Evolutionary conservation across 2,797 vertebrate species (phyloP), one percentile per base, ranked within the genome.

Genomic region (Cottoperca gobio): DNA sequence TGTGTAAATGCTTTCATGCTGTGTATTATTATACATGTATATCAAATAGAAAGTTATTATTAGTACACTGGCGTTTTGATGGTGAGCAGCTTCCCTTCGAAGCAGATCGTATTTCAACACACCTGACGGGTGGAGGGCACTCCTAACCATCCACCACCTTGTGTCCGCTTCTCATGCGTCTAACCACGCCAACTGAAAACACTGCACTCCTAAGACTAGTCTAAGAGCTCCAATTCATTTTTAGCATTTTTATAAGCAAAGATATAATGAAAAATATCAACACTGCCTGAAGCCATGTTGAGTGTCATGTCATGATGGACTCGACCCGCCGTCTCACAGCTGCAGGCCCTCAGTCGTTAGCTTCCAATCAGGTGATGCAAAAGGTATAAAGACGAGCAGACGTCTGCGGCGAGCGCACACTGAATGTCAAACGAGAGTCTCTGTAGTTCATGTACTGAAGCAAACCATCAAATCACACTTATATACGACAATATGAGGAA

Each of bases 271-370:
- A 68, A 58, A 14, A 4, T 1, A 4, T 39, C 35, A 66, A 37
- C 23, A 57, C 73, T 21, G 43, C 60, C 55, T 57, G 2, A 8
- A 48, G 45, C 21, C 23, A 42, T 52, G 13, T 48, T 35, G 39
- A 53, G 42, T 8, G 28, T 24, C 28, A 26, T 45, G 23, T 35
- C 26, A 50, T 10, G 35, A 57, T 4, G 8, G 52, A 70, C 73
- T 55, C 57, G 39, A 24, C 43, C 39, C 39, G 23, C 33, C 72
- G 33, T 24, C 53, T 65, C 70, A 43, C 59, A 64, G 71, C 71
- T 72, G 59, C 59, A 54, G 53, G 69, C 52, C 31, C 16, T 70
- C 35, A n/a, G 54, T 58, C 58, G 21, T 69, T 61, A 80, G 28
- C 42, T 31, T 40, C 28, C n/a, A 26, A 64, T 39, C 59, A 42